Evolutionary conservation across 2,888 invertebrate genomes (phyloP).

Genomic region (Syritta pipiens): DNA sequence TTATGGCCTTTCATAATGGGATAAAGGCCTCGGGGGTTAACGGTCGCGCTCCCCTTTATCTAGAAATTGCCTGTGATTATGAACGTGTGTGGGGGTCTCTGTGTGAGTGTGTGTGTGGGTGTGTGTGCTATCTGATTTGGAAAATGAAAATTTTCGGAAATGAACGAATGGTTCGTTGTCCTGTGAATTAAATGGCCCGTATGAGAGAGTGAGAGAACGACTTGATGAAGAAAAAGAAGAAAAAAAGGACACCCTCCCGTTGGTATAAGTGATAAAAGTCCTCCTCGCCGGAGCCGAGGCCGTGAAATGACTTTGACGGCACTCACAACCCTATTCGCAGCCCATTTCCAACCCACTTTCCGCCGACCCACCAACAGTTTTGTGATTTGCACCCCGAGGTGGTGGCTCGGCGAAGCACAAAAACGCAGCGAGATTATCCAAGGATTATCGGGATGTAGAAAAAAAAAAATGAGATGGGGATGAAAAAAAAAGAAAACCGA

Average conservation of each 20-base stretch:
- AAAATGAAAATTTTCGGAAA: conserved; percentile 18
- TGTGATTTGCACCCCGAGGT: conserved; percentile 11
- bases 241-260: conserved; percentile 4
- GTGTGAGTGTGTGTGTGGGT: background rate
- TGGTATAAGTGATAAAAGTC: conserved; percentile 46
- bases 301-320: conserved; percentile 27
- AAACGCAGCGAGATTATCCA: conserved; percentile 48
- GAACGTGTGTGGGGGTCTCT: conserved; percentile 27
- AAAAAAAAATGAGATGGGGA: conserved; percentile 7
- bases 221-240: background rate
- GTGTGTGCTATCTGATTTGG: conserved; percentile 29
- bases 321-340: conserved; percentile 29
- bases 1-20: conserved; percentile 67
- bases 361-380: background rate
- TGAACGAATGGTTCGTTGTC: background rate
- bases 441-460: conserved; percentile 56
- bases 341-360: conserved; percentile 4
- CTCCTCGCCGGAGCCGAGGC: conserved; percentile 10
- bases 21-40: conserved; percentile 63
- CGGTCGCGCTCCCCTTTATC: conserved; percentile 63
- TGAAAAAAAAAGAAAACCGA: background rate
- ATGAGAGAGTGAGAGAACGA: background rate
- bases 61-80: conserved; percentile 65
- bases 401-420: background rate
- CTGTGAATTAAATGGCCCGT: background rate